Evolutionary conservation across 1,140 invertebrate species (phyloP).

Genomic region (Hirudo medicinalis): DNA sequence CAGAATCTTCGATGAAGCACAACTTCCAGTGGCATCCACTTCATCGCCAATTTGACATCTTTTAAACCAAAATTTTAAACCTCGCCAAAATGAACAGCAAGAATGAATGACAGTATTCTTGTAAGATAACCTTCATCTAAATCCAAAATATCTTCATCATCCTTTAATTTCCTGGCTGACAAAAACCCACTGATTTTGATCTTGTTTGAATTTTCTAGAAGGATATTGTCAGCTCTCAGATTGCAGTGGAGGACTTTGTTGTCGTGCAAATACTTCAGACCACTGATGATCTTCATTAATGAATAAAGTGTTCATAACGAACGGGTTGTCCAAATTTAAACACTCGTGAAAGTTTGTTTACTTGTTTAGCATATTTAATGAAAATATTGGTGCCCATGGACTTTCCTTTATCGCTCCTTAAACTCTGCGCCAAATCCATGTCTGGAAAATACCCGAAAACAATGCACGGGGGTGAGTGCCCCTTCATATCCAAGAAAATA

Average conservation of each 20-base stretch:
- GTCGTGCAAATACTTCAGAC: slow-evolving; percentile 34
- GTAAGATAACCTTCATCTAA: slow-evolving; percentile 8
- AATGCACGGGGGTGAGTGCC: neutral
- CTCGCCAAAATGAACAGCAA: neutral
- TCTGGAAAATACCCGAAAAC: neutral
- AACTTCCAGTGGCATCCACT: slow-evolving; percentile 12
- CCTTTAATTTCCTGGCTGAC: neutral
- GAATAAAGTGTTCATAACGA: neutral
- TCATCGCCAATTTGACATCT: slow-evolving; percentile 6
- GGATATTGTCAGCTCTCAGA: slow-evolving; percentile 22
- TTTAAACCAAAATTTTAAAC: neutral
- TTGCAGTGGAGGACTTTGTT: slow-evolving; percentile 37
- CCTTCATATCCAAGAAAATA: neutral
- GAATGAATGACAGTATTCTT: neutral
- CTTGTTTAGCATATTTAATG: slow-evolving; percentile 1
- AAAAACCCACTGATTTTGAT: slow-evolving; percentile 10
- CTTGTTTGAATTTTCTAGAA: neutral
- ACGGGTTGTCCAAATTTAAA: neutral
- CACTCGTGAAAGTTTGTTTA: neutral
- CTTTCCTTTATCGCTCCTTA: neutral
- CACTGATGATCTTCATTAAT: slow-evolving; percentile 31
- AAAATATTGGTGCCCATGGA: neutral
- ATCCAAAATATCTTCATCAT: neutral
- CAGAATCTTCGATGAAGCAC: neutral
- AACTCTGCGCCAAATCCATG: neutral